phyloP scores from a whole-genome alignment of 1,140 invertebrate genomes.

The Drosophila sucinea region DNA sequence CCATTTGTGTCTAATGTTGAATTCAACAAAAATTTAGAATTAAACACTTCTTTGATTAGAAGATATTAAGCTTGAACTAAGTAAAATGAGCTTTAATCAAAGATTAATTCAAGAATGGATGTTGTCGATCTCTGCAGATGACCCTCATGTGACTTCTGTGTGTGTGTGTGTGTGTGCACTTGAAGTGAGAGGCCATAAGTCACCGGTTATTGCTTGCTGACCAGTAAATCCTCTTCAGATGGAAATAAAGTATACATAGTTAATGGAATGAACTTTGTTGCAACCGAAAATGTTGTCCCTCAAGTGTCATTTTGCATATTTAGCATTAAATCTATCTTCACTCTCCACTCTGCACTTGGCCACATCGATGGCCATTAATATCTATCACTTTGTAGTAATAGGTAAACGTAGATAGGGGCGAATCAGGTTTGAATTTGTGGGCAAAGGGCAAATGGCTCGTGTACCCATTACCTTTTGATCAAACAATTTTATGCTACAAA shows the following conservation, averaged over 20 bases:
- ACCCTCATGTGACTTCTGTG: no score
- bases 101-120: no score
- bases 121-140: no score
- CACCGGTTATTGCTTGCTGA: neutral
- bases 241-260: neutral
- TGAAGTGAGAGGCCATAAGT: neutral
- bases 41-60: no score
- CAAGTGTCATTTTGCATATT: slow-evolving; percentile 12
- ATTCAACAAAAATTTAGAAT: no score
- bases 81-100: no score
- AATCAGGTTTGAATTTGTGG: neutral
- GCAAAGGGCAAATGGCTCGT: neutral
- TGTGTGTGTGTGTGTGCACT: no score
- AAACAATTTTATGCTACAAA: slow-evolving; percentile 7
- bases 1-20: no score
- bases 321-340: slow-evolving; percentile 1
- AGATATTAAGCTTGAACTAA: no score
- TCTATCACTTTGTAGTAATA: slow-evolving; percentile 16
- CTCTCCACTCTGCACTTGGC: neutral
- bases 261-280: neutral
- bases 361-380: slow-evolving; percentile 7
- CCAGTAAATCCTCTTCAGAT: slow-evolving; percentile 1
- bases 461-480: slow-evolving; percentile 17
- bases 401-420: no score
- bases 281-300: neutral